phyloP scores from a whole-genome alignment of 2,888 invertebrate genomes.

The Miltochrista miniata region DNA sequence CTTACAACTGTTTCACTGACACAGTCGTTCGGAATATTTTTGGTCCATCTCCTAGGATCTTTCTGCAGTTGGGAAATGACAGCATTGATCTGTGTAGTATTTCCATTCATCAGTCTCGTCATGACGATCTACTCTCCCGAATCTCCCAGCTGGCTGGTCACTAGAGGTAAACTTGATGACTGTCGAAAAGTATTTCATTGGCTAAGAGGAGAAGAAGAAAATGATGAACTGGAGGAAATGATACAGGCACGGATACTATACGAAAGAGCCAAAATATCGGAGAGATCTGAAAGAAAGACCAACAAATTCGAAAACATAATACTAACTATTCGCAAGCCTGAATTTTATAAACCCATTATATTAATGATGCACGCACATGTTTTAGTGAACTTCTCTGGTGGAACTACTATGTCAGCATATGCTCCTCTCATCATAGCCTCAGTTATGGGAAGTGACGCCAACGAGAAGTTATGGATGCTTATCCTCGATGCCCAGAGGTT shows the following conservation, averaged over 20 bases:
- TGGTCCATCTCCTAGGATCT: slow-evolving; percentile 84
- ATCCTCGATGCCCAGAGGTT: slow-evolving; percentile 85
- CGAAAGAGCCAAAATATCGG: slow-evolving; percentile 32
- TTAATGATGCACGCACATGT: slow-evolving; percentile 84
- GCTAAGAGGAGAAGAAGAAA: slow-evolving; percentile 76
- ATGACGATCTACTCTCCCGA: slow-evolving; percentile 77
- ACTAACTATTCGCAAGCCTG: slow-evolving; percentile 53
- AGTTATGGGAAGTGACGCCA: slow-evolving; percentile 78
- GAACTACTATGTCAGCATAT: slow-evolving; percentile 86
- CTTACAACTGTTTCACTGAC: slow-evolving; percentile 82
- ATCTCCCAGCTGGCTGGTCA: slow-evolving; percentile 86
- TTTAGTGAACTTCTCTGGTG: slow-evolving; percentile 85
- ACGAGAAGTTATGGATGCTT: slow-evolving; percentile 85
- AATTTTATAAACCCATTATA: slow-evolving; percentile 81
- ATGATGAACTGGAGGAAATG: slow-evolving; percentile 65
- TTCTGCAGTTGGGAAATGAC: slow-evolving; percentile 80
- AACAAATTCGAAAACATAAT: slow-evolving; percentile 22
- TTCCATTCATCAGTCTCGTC: slow-evolving; percentile 69
- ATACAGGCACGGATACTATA: slow-evolving; percentile 45
- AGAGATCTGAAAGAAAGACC: slow-evolving; percentile 18
- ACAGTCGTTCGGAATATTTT: slow-evolving; percentile 82
- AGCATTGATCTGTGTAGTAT: slow-evolving; percentile 69
- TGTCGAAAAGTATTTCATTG: slow-evolving; percentile 81
- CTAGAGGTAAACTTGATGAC: slow-evolving; percentile 74
- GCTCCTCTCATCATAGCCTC: slow-evolving; percentile 83